Base-by-base conservation (phyloP, 2,888 invertebrate genomes). In the Protula sp. region DNA sequence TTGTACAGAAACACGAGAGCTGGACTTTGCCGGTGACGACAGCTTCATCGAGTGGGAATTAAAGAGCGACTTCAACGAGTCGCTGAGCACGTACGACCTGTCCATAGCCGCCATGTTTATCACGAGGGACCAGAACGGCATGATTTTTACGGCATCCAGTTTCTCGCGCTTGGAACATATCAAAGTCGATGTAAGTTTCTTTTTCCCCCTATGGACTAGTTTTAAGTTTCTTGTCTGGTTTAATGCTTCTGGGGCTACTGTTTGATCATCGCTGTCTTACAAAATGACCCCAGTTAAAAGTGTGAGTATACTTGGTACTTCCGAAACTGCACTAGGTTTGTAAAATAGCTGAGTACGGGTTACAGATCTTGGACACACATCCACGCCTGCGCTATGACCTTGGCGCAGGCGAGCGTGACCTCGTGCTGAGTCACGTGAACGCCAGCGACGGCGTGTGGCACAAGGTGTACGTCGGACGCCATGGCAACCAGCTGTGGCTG, bases 41-140 rank as follows among this genome's bases (percentile, higher is more conserved):
- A 94, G 94, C 68, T 97, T 94, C 81, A 93, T 95, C 22, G 93
- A 94, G 79, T 97, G 94, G 79, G 92, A 93, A 1, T 83, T 97
- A 38, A 38, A 38, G 38, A 9, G 9, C 19, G 38, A 38, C 19
- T 38, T 38, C 19, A 38, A 38, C 38, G 19, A 38, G 9, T 14
- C 38, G 38, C 38, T 38, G 38, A 50, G 50, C 24, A 5, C 50
- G 24, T 5, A 5, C 24, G 24, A 5, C 9, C 5, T 50, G 50
- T 5, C 9, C 50, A 5, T 50, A 24, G 22, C 14, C 5, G 83
- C 98, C 57, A 85, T 93, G 70, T 97, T 99, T 84, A 87, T 98
- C 67, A 95, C 97, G 0, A 86, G 94, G 31, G 93, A 97, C 80
- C 89, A 90, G 62, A 89, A 91, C 73, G 97, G 97, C 0, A 93